Evolutionary conservation across 2,888 invertebrate species (phyloP).

Genomic region (Leptinotarsa peninsularis): DNA sequence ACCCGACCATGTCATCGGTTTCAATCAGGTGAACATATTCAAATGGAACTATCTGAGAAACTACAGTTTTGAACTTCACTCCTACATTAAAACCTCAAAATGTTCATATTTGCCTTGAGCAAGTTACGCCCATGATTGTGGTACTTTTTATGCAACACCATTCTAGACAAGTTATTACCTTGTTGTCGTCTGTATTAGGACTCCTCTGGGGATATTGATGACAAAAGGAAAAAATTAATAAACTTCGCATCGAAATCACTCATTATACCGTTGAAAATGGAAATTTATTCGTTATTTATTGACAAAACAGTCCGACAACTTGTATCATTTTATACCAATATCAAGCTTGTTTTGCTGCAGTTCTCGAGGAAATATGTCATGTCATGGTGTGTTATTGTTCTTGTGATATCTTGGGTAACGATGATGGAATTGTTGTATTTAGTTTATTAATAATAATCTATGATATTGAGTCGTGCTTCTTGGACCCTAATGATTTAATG

Average conservation of each 20-base stretch:
- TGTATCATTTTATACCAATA: conserved; percentile 38
- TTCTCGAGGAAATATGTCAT: not conserved
- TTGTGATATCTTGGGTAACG: not conserved
- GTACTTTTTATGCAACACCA: conserved; percentile 20
- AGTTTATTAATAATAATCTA: no score
- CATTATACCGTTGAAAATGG: conserved; percentile 48
- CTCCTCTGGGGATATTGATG: conserved; percentile 32
- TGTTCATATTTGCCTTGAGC: not conserved
- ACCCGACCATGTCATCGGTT: no score
- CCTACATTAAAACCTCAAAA: not conserved
- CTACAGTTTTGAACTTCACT: not conserved
- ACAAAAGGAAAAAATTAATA: conserved; percentile 31
- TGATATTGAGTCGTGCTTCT: no score
- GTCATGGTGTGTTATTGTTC: conserved; percentile 2
- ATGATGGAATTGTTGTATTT: not conserved
- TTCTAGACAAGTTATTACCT: conserved; percentile 36
- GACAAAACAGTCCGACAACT: conserved; percentile 46
- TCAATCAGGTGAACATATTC: no score
- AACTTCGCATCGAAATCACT: conserved; percentile 29
- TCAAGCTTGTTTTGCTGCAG: conserved; percentile 18
- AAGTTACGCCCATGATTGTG: not conserved
- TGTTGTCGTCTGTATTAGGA: conserved; percentile 31
- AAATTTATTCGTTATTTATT: conserved; percentile 52
- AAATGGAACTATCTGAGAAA: no score
- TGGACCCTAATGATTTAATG: no score